Evolutionary conservation across 2,888 invertebrate genomes (phyloP).

Genomic region (Crossocerus cetratus): DNA sequence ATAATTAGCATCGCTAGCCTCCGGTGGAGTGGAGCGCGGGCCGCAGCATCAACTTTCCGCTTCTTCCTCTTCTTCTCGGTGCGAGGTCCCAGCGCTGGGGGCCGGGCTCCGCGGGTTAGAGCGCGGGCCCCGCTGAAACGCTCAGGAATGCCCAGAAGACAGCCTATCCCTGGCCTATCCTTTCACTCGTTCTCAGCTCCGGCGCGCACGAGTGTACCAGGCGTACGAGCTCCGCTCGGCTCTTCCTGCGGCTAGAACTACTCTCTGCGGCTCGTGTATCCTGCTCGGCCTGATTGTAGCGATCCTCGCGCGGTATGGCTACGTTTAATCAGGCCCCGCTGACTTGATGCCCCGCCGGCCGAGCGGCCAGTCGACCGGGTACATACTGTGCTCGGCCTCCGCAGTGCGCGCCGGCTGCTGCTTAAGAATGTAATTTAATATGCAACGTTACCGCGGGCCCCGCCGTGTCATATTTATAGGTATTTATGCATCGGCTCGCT

Average conservation of each 20-base stretch:
- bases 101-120: too few relatives aligned
- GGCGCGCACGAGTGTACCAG: background rate
- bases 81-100: too few relatives aligned
- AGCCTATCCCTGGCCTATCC: background rate
- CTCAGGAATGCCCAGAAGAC: slow-evolving; percentile 39
- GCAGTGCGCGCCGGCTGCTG: slow-evolving; percentile 52
- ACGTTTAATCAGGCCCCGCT: slow-evolving; percentile 57
- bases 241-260: slow-evolving; percentile 9
- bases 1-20: slow-evolving; percentile 72
- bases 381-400: slow-evolving; percentile 33
- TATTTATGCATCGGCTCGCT: slow-evolving; percentile 64
- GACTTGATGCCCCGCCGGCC: slow-evolving; percentile 52
- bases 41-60: slow-evolving; percentile 7
- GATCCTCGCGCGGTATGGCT: slow-evolving; percentile 29
- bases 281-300: slow-evolving; percentile 32
- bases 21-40: slow-evolving; percentile 45
- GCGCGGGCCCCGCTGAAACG: slow-evolving; percentile 23
- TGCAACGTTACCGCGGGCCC: slow-evolving; percentile 67
- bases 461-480: slow-evolving; percentile 68
- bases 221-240: slow-evolving; percentile 9
- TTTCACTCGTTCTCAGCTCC: background rate
- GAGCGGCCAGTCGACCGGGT: too few relatives aligned
- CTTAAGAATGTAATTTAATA: slow-evolving; percentile 74
- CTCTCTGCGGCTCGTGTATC: slow-evolving; percentile 22
- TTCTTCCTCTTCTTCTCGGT: slow-evolving; percentile 32